Evolutionary conservation across 2,113 vertebrate species (phyloP).

Genomic region (Trogon surrucura): DNA sequence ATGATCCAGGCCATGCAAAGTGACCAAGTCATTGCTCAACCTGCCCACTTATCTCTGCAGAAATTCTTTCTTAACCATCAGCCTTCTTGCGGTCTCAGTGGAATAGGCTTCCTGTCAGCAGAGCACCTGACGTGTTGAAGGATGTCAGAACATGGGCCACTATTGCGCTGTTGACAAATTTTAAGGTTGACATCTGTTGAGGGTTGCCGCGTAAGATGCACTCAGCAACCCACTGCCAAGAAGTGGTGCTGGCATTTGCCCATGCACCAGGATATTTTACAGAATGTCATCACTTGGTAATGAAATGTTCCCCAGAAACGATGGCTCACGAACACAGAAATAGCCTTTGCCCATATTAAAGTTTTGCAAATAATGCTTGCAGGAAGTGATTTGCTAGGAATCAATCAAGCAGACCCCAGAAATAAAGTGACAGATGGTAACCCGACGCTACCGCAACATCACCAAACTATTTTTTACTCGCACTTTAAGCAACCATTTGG

Average conservation of each 20-base stretch:
- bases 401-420: conserved; percentile 36
- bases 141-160: background rate
- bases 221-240: background rate
- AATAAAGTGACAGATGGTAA: conserved; percentile 49
- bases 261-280: conserved; percentile 36
- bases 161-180: background rate
- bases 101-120: background rate
- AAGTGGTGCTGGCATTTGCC: conserved; percentile 49
- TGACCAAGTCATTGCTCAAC: background rate
- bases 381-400: conserved; percentile 54
- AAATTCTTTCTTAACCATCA: background rate
- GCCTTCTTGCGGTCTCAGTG: background rate
- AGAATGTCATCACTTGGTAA: conserved; percentile 50
- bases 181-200: conserved; percentile 14
- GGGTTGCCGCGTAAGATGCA: background rate
- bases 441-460: conserved; percentile 1
- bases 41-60: background rate
- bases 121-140: background rate
- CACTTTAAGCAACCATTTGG: conserved; percentile 47
- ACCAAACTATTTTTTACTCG: background rate
- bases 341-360: conserved; percentile 46
- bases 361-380: conserved; percentile 57
- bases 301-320: background rate
- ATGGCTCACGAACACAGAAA: conserved; percentile 43
- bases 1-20: background rate